Base-by-base conservation (phyloP, 2,888 invertebrate species). In the Xylocampa areola region DNA sequence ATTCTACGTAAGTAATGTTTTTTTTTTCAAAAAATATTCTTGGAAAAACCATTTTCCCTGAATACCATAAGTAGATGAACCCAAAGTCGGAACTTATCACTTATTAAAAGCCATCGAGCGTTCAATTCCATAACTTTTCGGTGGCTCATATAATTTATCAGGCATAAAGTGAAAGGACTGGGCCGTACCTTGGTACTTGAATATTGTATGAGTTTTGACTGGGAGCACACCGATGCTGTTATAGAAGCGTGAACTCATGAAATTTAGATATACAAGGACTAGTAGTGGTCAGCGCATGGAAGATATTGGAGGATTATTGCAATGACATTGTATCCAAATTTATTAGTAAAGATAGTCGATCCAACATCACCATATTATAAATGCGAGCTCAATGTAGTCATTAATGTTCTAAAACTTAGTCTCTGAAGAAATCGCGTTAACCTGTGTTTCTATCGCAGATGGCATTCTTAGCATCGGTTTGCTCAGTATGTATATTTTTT, bases 171-270 rank as follows among this genome's bases (percentile, higher is more conserved):
- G 37, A 35, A 55, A 63, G 54, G 50, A 50, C 50, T 27, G 17
- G 32, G 13, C 55, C 51, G 39, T 54, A 71, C 72, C 68, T 72
- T 62, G 30, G 11, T 33, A 7, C 44, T 76, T 82, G 78, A 82
- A 82, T 82, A 80, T 68, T 80, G 74, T 72, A 81, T 81, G 76
- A 76, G 69, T 79, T 76, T 77, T 72, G 79, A 77, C 77, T 77
- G 71, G 57, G 54, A 71, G 68, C 69, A 59, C 61, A 66, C 67
- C 60, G 68, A 75, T 67, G 71, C 74, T 63, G 70, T 79, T 70
- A 79, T 76, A 64, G n/a, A n/a, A 43, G 76, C 70, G 66, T 72
- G 75, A 54, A 58, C 77, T 80, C 76, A 81, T 80, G 80, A 80
- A 82, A 79, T 69, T 73, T 80, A 76, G 70, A 81, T 81, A 40